Evolutionary conservation across 2,888 invertebrate species (phyloP), one percentile per base, ranked within the genome.

Genomic region (Apotomis capreana): DNA sequence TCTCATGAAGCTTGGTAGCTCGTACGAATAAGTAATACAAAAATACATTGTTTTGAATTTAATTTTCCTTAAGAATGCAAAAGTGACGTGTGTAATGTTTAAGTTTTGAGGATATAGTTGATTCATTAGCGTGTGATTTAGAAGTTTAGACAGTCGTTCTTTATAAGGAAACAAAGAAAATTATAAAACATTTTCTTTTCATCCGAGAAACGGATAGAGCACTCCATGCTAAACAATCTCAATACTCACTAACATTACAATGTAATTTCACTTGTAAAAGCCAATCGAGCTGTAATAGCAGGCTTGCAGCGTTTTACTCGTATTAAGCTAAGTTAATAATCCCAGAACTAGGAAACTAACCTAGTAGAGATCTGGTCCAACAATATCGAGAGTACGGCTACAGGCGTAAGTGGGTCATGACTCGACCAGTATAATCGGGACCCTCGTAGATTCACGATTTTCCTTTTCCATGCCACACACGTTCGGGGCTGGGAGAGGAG

Each of bases 351-450:
- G 82, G 82, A 82, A 84, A 79, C 80, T 84, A 86, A 85, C 87
- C 83, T 81, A 83, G 78, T 81, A 84, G 79, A 87, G 84, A 89
- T 89, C 89, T 88, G 80, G 88, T 87, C 87, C 86, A 88, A 89
- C 86, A 87, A 87, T 87, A 89, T 87, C 81, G 87, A 87, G 87
- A 89, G 82, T 86, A 83, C 84, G 80, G 86, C 82, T 86, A 83
- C 84, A 79, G 81, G 86, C 83, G 84, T 87, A 90, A 88, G 87
- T 90, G 81, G 90, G 90, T 90, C 90, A 85, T 76, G 77, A 78
- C 75, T 77, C 77, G 76, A 78, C 91, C 88, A 89, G 78, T 72
- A 5, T 79, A 81, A 68, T 69, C 49, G 71, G 88, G 80, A 70
- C 89, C 83, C 81, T 78, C 80, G 78, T 83, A 83, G 82, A 82